Evolutionary conservation across 2,797 vertebrate genomes (phyloP).

Genomic region (Poeciliopsis paucimaculata): DNA sequence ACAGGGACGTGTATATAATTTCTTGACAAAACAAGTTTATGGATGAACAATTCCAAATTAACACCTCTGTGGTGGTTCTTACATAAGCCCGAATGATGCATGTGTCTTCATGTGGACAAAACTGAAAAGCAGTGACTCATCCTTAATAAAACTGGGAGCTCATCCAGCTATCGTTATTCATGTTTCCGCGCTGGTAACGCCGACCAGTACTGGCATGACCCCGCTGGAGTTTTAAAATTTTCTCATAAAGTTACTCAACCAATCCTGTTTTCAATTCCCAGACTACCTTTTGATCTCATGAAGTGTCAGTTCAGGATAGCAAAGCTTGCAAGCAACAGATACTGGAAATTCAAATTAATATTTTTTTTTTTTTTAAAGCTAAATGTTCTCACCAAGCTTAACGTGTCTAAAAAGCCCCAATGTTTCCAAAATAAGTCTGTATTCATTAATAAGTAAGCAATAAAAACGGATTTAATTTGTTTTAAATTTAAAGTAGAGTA

Average conservation of each 20-base stretch:
- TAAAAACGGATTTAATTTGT: neutral
- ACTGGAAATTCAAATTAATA: neutral
- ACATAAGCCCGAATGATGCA: constrained; percentile 39
- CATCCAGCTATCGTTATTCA: constrained; percentile 61
- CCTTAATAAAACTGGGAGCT: constrained; percentile 55
- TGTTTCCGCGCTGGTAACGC: constrained; percentile 40
- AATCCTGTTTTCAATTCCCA: constrained; percentile 47
- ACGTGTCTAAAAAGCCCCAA: neutral
- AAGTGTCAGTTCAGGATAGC: constrained; percentile 12
- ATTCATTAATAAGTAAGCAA: neutral
- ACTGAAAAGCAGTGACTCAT: constrained; percentile 62
- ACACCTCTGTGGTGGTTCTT: constrained; percentile 22
- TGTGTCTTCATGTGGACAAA: constrained; percentile 68
- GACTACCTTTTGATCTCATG: constrained; percentile 31
- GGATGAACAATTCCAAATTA: neutral
- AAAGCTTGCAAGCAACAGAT: constrained; percentile 21
- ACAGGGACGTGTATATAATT: constrained; percentile 87
- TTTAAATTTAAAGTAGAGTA: neutral
- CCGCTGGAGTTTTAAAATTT: constrained; percentile 37
- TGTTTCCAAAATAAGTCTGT: neutral
- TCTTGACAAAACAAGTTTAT: constrained; percentile 54
- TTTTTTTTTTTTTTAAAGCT: neutral
- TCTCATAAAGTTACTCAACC: constrained; percentile 46
- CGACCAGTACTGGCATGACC: constrained; percentile 61
- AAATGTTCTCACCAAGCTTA: neutral